These are phyloP conservation scores for Eleutherodactylus coqui DNA, from an alignment of 2,797 vertebrate genomes.

Conservation along the genomic window DNA sequence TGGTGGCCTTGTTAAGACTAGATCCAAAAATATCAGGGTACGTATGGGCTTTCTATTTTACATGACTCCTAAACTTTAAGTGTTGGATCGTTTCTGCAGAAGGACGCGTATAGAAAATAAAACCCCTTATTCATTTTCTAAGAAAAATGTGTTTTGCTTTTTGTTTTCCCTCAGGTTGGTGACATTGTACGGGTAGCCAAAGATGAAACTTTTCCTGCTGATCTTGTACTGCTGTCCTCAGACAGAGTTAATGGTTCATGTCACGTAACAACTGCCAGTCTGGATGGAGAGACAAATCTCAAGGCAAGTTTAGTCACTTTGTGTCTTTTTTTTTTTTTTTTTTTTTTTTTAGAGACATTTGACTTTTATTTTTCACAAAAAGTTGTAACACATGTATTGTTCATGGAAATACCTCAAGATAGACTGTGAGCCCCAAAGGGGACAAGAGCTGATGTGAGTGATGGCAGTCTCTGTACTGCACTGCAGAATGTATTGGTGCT, in stretches of 20 bases:
- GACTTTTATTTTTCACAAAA: background rate
- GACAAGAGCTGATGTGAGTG: too few relatives aligned
- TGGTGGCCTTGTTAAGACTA: constrained; percentile 96
- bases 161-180: constrained; percentile 82
- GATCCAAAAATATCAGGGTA: constrained; percentile 97
- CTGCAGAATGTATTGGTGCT: too few relatives aligned
- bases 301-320: constrained; percentile 80
- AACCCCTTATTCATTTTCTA: background rate
- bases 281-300: constrained; percentile 97
- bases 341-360: too few relatives aligned
- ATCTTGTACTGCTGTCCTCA: constrained; percentile 93
- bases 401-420: too few relatives aligned
- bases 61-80: background rate
- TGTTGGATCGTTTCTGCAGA: background rate
- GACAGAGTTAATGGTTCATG: constrained; percentile 92
- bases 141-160: background rate
- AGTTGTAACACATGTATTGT: background rate
- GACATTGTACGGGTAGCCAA: constrained; percentile 98
- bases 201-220: constrained; percentile 98
- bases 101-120: background rate
- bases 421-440: too few relatives aligned
- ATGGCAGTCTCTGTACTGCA: too few relatives aligned
- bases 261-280: constrained; percentile 94
- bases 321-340: background rate
- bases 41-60: constrained; percentile 61